Evolutionary conservation across 1,140 invertebrate genomes (phyloP).

Genomic region (Aradophagus sp.): DNA sequence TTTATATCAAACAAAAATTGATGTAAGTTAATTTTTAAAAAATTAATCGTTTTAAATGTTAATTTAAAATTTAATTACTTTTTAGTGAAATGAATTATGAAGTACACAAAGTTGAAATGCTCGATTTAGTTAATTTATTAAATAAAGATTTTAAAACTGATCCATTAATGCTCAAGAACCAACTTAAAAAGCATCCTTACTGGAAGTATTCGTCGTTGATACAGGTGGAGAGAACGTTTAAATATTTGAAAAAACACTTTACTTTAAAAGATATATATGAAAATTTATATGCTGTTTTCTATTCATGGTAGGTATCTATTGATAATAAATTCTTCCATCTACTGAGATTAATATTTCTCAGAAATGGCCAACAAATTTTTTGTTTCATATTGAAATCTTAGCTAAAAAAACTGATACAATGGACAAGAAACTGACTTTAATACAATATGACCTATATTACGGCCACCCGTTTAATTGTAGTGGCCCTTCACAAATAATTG

Average conservation of each 20-base stretch:
- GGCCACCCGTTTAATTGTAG: too few species aligned
- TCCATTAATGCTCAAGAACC: conserved; percentile 60
- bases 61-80: conserved; percentile 10
- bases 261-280: conserved; percentile 73
- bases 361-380: too few species aligned
- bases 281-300: conserved; percentile 76
- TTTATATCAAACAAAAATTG: background rate
- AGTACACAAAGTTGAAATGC: conserved; percentile 63
- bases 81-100: conserved; percentile 40
- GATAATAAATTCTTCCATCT: too few species aligned
- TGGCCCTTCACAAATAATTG: too few species aligned
- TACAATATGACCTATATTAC: too few species aligned
- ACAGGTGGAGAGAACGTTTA: conserved; percentile 72
- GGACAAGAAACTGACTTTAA: too few species aligned
- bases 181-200: conserved; percentile 74
- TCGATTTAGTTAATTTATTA: conserved; percentile 60
- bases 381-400: too few species aligned
- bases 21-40: too few species aligned
- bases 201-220: conserved; percentile 74
- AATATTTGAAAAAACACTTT: conserved; percentile 73
- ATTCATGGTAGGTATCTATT: conserved; percentile 76
- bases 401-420: too few species aligned
- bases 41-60: too few species aligned
- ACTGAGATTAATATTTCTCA: too few species aligned
- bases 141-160: conserved; percentile 60